Evolutionary conservation across 2,797 vertebrate genomes (phyloP), one percentile per base, ranked within the genome.

Genomic region (Lateolabrax maculatus): DNA sequence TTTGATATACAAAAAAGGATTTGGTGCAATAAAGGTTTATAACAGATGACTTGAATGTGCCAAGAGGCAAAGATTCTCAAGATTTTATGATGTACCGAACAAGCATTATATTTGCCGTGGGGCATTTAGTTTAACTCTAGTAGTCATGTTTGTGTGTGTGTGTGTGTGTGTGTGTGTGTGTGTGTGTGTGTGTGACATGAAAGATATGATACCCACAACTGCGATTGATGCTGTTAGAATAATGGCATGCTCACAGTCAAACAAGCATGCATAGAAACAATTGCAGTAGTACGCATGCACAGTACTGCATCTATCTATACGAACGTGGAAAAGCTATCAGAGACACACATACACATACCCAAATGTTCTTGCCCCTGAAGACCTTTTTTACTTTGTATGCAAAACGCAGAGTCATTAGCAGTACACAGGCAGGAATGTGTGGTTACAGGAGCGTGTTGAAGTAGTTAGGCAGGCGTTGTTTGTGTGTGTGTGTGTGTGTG

Each of bases 401-500:
- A 73, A 78, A 87, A 52, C 3, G 64, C 79, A 78, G 34, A 73
- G 84, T 84, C 81, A 84, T 84, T 87, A 84, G 81, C 71, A 52
- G 81, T 18, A 31, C 44, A 36, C 74, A 43, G 60, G 75, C 81
- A 71, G 34, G 70, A 63, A 46, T 75, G 65, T 83, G 82, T 78
- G 67, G 52, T 77, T 68, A 60, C 68, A 55, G 71, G 78, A 81
- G 60, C 29, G 34, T 75, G 61, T 15, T 76, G 73, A 76, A 71
- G 71, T 52, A 68, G 74, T 82, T 60, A 79, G 72, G 62, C 62
- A 80, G 78, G 27, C 48, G 13, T 49, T 77, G 55, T 82, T 44
- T 67, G 27, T 63, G 53, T 73, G 44, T 63, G 55, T 68, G n/a
- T 65, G 58, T 61, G 65, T 51, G 34, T 67, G 68, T 75, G 25